These are phyloP conservation scores for Heterodera carotae DNA, from an alignment of 1,140 invertebrate species.

Conservation along the genomic window DNA sequence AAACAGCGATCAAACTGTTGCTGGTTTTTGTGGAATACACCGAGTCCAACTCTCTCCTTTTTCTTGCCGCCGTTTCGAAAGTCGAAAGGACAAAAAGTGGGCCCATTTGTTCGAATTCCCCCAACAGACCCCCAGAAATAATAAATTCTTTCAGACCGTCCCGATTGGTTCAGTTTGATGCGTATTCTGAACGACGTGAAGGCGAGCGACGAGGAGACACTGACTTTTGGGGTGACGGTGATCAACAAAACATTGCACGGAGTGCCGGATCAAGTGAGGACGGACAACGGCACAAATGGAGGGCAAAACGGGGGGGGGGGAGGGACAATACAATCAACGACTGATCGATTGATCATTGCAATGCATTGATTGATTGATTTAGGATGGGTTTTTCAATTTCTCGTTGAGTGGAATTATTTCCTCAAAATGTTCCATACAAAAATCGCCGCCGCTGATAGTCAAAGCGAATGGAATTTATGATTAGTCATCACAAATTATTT, in stretches of 20 bases:
- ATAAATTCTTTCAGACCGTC: constrained; percentile 66
- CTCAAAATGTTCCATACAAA: too few relatives aligned
- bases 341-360: too few relatives aligned
- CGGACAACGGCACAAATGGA: too few relatives aligned
- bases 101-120: constrained; percentile 21
- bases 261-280: constrained; percentile 75
- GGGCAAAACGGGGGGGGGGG: too few relatives aligned
- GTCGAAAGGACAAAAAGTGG: constrained; percentile 79
- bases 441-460: too few relatives aligned
- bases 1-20: constrained; percentile 92
- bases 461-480: constrained; percentile 2
- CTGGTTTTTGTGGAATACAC: constrained; percentile 98
- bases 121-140: neutral
- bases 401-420: neutral
- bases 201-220: constrained; percentile 87
- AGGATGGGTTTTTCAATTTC: too few relatives aligned
- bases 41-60: constrained; percentile 84
- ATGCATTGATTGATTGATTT: too few relatives aligned
- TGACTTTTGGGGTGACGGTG: constrained; percentile 92
- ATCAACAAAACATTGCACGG: constrained; percentile 95
- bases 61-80: constrained; percentile 82
- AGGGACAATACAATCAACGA: too few relatives aligned
- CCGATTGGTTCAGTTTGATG: constrained; percentile 82
- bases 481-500: neutral
- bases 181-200: constrained; percentile 89